phyloP scores from a whole-genome alignment of 2,113 vertebrate genomes.

The Dasypus novemcinctus region DNA sequence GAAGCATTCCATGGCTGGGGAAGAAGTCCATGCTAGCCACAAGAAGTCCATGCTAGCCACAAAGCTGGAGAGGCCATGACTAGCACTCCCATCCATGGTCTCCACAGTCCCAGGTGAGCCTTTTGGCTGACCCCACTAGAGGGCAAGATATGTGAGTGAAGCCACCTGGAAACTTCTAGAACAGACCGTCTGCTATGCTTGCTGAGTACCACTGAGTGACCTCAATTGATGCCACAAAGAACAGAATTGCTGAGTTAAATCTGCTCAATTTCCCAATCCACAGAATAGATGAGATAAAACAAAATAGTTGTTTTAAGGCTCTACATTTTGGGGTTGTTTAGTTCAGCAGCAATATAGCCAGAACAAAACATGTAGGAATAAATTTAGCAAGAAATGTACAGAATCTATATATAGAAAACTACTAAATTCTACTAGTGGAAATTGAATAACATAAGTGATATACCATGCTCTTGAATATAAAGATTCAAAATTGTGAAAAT shows the following conservation, averaged over 20 bases:
- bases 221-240: neutral
- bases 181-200: neutral
- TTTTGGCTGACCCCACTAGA: neutral
- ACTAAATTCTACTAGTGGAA: neutral
- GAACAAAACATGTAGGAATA: neutral
- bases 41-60: neutral
- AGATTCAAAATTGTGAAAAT: neutral
- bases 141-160: neutral
- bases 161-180: neutral
- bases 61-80: neutral
- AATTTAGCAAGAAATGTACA: neutral
- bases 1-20: too few species aligned
- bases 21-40: neutral
- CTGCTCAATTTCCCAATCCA: neutral
- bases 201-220: neutral
- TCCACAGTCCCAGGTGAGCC: neutral
- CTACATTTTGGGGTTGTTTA: neutral
- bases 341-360: neutral
- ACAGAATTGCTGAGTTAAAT: neutral
- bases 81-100: neutral
- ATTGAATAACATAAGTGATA: neutral
- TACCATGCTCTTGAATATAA: neutral
- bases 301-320: neutral
- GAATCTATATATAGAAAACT: neutral
- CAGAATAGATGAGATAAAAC: neutral